Base-by-base conservation (phyloP, 2,797 vertebrate genomes). In the Falco concolor region DNA sequence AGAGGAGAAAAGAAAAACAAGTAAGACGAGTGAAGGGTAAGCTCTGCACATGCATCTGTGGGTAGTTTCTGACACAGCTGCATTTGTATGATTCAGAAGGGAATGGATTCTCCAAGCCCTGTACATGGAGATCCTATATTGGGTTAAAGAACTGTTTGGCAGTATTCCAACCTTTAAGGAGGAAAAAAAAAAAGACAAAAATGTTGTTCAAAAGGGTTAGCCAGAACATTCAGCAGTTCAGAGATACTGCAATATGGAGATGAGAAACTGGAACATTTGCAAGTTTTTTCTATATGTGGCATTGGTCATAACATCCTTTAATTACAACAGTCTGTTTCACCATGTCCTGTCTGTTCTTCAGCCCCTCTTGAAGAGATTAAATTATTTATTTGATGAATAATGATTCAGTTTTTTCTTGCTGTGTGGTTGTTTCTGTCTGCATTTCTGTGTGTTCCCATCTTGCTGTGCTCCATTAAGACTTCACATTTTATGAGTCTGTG, bases 11-110 rank as follows among this genome's bases (percentile, higher is more conserved):
- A 84, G 59, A 3, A 47, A 50, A 59, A 1, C 45, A 19, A 56
- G 23, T 22, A 20, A 25, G 36, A 9, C 8, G 52, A 50, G 42
- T 53, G 1, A 83, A 63, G 34, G 56, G 68, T 44, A 74, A 70
- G 56, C 24, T 8, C 53, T 74, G 21, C 2, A 2, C 1, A 0
- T 20, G 64, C 18, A 21, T 25, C 63, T 21, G 0, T 60, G 57
- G 44, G 12, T 10, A 1, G 28, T 38, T 45, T 28, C 56, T 80
- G 61, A 17, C 28, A 32, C 13, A 28, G 60, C 69, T 80, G 15
- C 23, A 3, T 23, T 15, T 36, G 36, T 22, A 1, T 59, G 56
- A 47, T 20, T 78, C 59, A 30, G 77, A 13, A 60, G 30, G 74
- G 12, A 28, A 25, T 8, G 47, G n/a, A 23, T 44, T 69, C 61